Evolutionary conservation across 2,797 vertebrate genomes (phyloP).

Genomic region (Characodon lateralis): DNA sequence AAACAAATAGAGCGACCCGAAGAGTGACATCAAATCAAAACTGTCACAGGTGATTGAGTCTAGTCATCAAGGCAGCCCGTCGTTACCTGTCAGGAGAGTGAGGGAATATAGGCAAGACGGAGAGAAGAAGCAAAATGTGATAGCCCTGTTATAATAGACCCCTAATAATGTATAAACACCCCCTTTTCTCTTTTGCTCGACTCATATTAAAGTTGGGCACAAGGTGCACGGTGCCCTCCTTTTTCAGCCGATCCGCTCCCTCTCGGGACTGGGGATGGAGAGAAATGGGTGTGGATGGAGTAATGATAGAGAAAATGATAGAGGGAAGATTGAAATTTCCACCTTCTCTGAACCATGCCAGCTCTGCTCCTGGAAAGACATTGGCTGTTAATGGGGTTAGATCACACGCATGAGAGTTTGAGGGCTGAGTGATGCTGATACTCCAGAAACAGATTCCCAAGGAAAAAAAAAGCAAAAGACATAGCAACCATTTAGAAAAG

Average conservation of each 20-base stretch:
- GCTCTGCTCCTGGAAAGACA: conserved; percentile 87
- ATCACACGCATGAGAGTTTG: conserved; percentile 72
- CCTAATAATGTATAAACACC: conserved; percentile 95
- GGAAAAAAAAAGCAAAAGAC: conserved; percentile 8
- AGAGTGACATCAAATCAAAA: conserved; percentile 99
- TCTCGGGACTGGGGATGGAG: conserved; percentile 90
- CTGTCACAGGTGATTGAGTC: conserved; percentile 99
- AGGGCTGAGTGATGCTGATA: conserved; percentile 70
- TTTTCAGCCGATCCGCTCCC: conserved; percentile 67
- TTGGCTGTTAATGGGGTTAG: conserved; percentile 81
- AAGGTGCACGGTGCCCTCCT: conserved; percentile 86
- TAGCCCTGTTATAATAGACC: conserved; percentile 89
- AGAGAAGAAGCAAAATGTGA: conserved; percentile 79
- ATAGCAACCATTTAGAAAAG: conserved; percentile 31
- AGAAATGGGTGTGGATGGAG: conserved; percentile 95
- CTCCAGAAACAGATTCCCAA: conserved; percentile 48
- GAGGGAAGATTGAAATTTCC: conserved; percentile 99
- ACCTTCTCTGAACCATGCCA: conserved; percentile 93
- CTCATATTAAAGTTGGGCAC: conserved; percentile 80
- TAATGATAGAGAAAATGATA: conserved; percentile 99
- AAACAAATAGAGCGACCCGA: conserved; percentile 97
- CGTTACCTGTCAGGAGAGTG: conserved; percentile 83
- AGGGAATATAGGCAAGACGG: conserved; percentile 60
- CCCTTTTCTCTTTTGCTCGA: conserved; percentile 66
- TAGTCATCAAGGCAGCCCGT: conserved; percentile 89